Evolutionary conservation across 2,113 vertebrate genomes (phyloP), one percentile per base, ranked within the genome.

Genomic region (Vanacampus margaritifer): DNA sequence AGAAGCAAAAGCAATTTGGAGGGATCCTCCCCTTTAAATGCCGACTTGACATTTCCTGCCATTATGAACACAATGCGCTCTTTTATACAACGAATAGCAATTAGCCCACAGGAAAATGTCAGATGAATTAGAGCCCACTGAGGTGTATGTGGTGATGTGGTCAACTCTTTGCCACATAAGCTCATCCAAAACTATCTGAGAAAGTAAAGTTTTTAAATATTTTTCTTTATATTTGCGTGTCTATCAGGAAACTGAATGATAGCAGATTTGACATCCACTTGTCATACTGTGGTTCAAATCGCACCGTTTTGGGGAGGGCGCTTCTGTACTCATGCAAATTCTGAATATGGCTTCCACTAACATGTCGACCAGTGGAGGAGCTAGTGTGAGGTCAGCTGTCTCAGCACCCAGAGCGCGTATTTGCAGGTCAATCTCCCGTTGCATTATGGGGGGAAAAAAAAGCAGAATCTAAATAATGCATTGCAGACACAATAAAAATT

Each of bases 31-130:
- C 84, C 76, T 76, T 75, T 88, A 84, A 88, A 80, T 64, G 75
- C 85, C 84, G 81, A 82, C 79, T 82, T 91, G 91, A 91, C 90
- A 91, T 92, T 91, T 92, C 79, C 80, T 79, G 77, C 89, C 83
- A 87, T 88, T 89, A 89, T 69, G 79, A 78, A 73, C 78, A 89
- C 85, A 84, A 79, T 86, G 87, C 56, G 72, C 74, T 81, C 84
- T 76, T 87, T 91, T 90, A 89, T 84, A 68, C 67, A 86, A 88
- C 84, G 83, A 87, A 77, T 74, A 78, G 81, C 80, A 90, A 91
- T 91, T 88, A 91, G 86, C 46, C 32, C 79, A 79, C 76, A 79
- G 69, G 85, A 81, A 89, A 91, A 91, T 91, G 89, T 89, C 87
- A 90, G 74, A 71, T 71, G 81, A 87, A 85, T 89, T 85, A 78